Percentiles rank a stretch among this genome's conserved stretches.
These are phyloP conservation scores for Eudyptes chrysolophus DNA, from an alignment of 2,113 vertebrate species.

Conservation along the genomic window DNA sequence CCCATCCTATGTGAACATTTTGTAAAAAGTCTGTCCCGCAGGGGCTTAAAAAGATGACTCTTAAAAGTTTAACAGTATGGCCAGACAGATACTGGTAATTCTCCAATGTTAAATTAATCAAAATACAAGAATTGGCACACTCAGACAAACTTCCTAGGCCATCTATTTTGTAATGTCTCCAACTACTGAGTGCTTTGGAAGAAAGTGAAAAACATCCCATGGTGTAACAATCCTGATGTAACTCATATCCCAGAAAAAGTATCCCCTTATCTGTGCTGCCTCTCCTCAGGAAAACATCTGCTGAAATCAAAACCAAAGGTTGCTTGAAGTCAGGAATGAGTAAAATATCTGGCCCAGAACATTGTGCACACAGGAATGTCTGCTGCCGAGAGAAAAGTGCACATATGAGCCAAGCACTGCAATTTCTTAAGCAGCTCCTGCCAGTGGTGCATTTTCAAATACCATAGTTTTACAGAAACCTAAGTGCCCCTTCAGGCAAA, in stretches of 20 bases:
- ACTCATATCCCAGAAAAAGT: not conserved
- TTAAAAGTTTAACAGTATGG: not conserved
- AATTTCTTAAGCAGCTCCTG: not conserved
- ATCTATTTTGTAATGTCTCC: not conserved
- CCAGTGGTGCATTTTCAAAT: not conserved
- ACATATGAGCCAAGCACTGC: not conserved
- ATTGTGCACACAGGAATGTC: not conserved
- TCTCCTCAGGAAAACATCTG: not conserved
- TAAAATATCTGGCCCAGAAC: not conserved
- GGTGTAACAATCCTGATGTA: not conserved
- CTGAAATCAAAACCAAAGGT: not conserved
- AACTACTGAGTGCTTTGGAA: not conserved
- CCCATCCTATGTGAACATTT: not conserved
- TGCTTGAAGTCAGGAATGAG: not conserved
- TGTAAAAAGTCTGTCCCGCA: not conserved
- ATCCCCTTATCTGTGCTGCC: not conserved
- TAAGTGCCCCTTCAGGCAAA: not conserved
- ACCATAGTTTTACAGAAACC: not conserved
- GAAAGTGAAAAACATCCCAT: not conserved
- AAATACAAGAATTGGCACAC: not conserved
- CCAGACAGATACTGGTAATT: not conserved
- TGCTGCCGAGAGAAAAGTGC: not conserved
- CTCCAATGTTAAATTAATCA: not conserved
- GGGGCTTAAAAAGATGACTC: not conserved
- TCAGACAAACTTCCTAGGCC: not conserved